Percentiles rank a stretch among this genome's conserved stretches.
Evolutionary conservation across 1,140 invertebrate genomes (phyloP).

Genomic region (Oreohelix idahoensis): DNA sequence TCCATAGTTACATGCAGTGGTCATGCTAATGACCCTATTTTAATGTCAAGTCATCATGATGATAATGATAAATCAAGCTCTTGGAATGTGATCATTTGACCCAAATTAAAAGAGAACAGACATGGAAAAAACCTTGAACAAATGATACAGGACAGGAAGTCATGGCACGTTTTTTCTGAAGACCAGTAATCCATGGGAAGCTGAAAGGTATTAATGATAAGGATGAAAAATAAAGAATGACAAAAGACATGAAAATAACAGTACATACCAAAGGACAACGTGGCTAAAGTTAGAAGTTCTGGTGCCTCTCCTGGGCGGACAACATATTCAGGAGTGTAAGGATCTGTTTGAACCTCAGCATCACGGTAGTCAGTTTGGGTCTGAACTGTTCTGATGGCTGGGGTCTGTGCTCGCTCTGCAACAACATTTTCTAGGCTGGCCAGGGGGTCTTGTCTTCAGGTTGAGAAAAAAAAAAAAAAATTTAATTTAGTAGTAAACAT

Average conservation of each 20-base stretch:
- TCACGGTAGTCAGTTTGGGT: slow-evolving; percentile 84
- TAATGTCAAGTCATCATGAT: no score
- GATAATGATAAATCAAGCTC: no score
- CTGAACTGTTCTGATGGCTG: slow-evolving; percentile 70
- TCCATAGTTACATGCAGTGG: no score
- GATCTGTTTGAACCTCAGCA: slow-evolving; percentile 83
- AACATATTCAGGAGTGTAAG: slow-evolving; percentile 81
- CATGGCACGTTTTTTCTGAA: no score
- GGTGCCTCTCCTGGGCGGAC: slow-evolving; percentile 75
- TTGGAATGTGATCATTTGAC: no score
- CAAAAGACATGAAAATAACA: no score
- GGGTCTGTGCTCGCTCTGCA: slow-evolving; percentile 58
- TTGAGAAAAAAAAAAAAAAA: background rate
- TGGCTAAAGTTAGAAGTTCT: slow-evolving; percentile 79
- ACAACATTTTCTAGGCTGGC: slow-evolving; percentile 55
- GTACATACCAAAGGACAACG: slow-evolving; percentile 77
- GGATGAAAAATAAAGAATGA: background rate
- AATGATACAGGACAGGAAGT: no score
- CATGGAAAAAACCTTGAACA: no score
- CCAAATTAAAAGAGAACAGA: no score
- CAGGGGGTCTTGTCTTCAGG: slow-evolving; percentile 66
- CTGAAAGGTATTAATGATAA: no score
- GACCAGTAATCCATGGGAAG: background rate
- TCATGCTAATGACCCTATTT: no score
- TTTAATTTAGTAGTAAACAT: no score